Conservation (phyloP, 2,888 invertebrate genomes). For the Hirtodrosophila alboralis region DNA sequence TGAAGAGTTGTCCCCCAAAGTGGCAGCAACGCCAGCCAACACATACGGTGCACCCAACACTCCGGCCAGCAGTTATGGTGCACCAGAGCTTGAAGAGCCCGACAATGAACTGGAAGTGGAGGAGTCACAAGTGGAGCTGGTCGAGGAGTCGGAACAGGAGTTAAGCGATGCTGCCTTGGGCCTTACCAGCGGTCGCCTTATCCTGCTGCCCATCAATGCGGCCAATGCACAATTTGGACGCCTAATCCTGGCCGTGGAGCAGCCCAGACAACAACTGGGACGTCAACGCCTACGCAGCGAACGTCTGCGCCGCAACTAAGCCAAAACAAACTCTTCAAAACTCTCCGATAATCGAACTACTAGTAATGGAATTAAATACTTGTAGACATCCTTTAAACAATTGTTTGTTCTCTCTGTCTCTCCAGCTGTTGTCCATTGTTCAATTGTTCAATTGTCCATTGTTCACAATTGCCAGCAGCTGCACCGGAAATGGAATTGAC, state of each 20-base stretch:
- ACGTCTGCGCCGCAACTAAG: conserved; percentile 53
- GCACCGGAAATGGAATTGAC: conserved; percentile 57
- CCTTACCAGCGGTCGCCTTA: conserved; percentile 70
- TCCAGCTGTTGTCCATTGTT: conserved; percentile 4
- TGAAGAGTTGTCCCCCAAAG: conserved; percentile 41
- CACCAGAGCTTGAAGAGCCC: conserved; percentile 55
- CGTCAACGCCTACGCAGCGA: conserved; percentile 55
- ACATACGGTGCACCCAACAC: conserved; percentile 71
- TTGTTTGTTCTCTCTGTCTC: conserved; percentile 23
- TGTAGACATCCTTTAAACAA: conserved; percentile 29
- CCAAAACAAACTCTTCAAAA: neutral
- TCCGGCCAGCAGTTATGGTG: conserved; percentile 73
- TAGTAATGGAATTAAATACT: conserved; percentile 50
- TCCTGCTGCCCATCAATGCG: conserved; percentile 73
- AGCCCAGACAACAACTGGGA: conserved; percentile 31
- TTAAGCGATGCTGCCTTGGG: conserved; percentile 42
- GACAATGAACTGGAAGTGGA: conserved; percentile 61
- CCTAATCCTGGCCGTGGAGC: conserved; percentile 64
- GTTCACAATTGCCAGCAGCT: conserved; percentile 18
- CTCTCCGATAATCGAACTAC: conserved; percentile 20
- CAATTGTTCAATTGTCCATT: conserved; percentile 5
- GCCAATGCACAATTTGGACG: conserved; percentile 63
- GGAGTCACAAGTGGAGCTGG: conserved; percentile 71
- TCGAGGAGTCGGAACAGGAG: conserved; percentile 60
- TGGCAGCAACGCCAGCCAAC: conserved; percentile 50